A percentile compares a stretch with the other conserved stretches of the same genome.
These are phyloP conservation scores for Corvus hawaiiensis DNA, from an alignment of 2,113 vertebrate genomes.

Conservation along the genomic window DNA sequence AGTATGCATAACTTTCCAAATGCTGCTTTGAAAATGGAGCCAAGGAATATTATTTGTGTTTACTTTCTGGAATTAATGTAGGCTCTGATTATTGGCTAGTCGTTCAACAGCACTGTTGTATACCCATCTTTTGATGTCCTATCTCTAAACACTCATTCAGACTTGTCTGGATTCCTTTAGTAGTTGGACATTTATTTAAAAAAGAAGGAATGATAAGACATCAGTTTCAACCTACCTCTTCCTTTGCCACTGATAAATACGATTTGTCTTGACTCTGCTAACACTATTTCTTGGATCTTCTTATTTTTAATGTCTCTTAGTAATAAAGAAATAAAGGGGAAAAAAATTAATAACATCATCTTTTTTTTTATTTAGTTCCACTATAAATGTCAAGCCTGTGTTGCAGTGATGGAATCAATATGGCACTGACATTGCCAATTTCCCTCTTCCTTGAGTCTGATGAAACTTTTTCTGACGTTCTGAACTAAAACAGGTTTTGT, in stretches of 20 bases:
- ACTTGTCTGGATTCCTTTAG: constrained; percentile 8
- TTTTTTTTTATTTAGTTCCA: neutral
- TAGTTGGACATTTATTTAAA: neutral
- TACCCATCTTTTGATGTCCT: neutral
- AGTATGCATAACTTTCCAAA: constrained; percentile 62
- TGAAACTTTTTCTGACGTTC: neutral
- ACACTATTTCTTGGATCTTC: neutral
- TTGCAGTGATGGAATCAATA: neutral
- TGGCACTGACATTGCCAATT: neutral
- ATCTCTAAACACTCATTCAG: constrained; percentile 17
- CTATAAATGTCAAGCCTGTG: neutral
- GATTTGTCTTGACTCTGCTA: neutral
- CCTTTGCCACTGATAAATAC: neutral
- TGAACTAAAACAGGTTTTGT: neutral
- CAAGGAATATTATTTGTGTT: constrained; percentile 64
- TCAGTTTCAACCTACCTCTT: neutral
- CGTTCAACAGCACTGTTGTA: neutral
- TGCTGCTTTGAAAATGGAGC: constrained; percentile 57
- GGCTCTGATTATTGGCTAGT: constrained; percentile 45
- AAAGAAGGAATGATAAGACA: neutral
- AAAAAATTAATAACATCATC: neutral
- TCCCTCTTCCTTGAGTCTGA: neutral
- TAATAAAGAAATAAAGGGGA: neutral
- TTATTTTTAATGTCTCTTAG: neutral
- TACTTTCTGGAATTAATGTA: constrained; percentile 52